Base-by-base conservation (phyloP, 2,797 vertebrate species). In the Poeciliopsis gracilis region DNA sequence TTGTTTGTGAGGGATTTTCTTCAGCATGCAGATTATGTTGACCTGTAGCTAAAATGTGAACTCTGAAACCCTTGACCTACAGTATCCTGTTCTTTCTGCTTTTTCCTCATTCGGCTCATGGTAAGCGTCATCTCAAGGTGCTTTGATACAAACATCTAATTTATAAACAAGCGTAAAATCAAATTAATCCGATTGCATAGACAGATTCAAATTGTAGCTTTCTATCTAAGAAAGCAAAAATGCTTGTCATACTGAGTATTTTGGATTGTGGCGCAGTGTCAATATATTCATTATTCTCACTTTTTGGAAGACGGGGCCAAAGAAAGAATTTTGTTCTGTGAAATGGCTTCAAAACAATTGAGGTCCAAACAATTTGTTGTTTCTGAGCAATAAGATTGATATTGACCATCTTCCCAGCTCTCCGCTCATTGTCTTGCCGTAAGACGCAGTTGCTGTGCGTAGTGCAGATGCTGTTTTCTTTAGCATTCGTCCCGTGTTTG, bases 1-100 rank as follows among this genome's bases (percentile, higher is more conserved):
- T 72, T 30, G 70, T 63, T 70, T 41, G 47, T 18, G 25, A 2
- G 67, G 84, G 85, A 86, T 85, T 89, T 85, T 77, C 69, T 83
- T 30, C 82, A 81, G 74, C 79, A 72, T 49, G 72, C 13, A 28
- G 46, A 72, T 71, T 47, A 77, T 30, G 55, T 75, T 53, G 72
- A 63, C 43, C 69, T 49, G n/a, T 33, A 45, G 77, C 30, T 51
- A 76, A 47, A 73, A 71, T 46, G 38, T 85, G 59, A 89, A 83
- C 86, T 89, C 51, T 75, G 36, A 43, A 74, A 77, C 73, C 38
- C 82, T 75, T 84, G 67, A 81, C 72, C 74, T 28, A 2, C 4
- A 53, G 57, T 71, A 41, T 25, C 33, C 61, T 36, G 28, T 36
- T 63, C 61, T 33, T 20, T 59, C 61, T 33, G 15, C 61, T 63